Conservation (phyloP, 2,113 vertebrate genomes). For the Promerops cafer region DNA sequence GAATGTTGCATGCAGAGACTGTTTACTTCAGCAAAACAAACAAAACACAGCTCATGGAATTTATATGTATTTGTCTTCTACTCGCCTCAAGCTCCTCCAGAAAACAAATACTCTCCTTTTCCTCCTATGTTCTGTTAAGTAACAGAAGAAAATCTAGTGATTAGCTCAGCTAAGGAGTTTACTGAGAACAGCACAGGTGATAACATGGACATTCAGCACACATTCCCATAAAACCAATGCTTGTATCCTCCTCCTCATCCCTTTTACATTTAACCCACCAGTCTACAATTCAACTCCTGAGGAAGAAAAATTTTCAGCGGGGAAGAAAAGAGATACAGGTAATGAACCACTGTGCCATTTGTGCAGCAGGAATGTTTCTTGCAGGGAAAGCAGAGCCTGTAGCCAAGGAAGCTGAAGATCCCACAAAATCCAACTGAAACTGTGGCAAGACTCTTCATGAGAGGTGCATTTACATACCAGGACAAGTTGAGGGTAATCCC, state of each 20-base stretch:
- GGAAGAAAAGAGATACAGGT: background rate
- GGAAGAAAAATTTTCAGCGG: background rate
- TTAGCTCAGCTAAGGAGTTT: background rate
- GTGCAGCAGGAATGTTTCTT: background rate
- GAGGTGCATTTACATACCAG: slow-evolving; percentile 71
- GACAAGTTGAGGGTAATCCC: slow-evolving; percentile 89
- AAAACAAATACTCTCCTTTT: background rate
- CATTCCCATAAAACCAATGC: background rate
- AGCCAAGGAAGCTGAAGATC: background rate
- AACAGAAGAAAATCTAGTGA: background rate
- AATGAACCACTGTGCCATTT: background rate
- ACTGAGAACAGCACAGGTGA: background rate
- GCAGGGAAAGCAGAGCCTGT: background rate
- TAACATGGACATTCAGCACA: background rate
- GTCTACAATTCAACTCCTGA: background rate
- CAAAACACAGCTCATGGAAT: background rate
- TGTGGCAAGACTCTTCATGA: background rate
- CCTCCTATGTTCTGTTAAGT: background rate
- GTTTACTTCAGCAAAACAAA: background rate
- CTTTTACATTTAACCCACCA: background rate
- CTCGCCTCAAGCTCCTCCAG: background rate
- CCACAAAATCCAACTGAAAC: background rate
- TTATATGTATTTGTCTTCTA: background rate
- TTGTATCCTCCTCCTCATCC: background rate
- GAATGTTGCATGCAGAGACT: background rate